Evolutionary conservation across 2,888 invertebrate species (phyloP), one percentile per base, ranked within the genome.

Genomic region (Zelleria hepariella): DNA sequence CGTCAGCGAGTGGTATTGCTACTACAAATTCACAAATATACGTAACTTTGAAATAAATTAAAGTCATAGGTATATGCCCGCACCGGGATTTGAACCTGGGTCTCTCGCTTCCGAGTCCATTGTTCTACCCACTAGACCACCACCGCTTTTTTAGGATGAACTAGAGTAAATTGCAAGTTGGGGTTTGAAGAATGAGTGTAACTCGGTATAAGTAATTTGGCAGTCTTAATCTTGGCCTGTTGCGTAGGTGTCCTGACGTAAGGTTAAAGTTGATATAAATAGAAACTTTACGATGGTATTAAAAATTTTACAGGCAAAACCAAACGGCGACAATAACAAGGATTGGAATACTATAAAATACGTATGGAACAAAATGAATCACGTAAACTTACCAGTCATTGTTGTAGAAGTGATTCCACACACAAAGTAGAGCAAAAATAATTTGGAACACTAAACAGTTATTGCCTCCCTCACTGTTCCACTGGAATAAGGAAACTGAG

Each of bases 401-500:
- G 23, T 60, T 52, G 25, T 24, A 42, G 15, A 32, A 23, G 15
- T n/a, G 54, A 26, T 25, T 54, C 26, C 27, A 18, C 26, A 54
- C 8, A 20, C 2, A 18, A 23, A 15, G 20, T 21, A 26, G 21
- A 24, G 24, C 24, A 18, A 42, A 27, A 15, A 10, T 48, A 24
- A 48, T 42, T 42, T 15, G 10, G 15, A 2, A 42, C 32, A 42
- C 49, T 49, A 24, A 32, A 47, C 59, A 60, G 67, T 67, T 67
- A n/a, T n/a, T n/a, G n/a, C n/a, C 67, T 64, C 62, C 66, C 73
- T 72, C 71, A 65, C 71, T 32, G 55, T 65, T 61, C 68, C 74
- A 70, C 67, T 66, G 70, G 71, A 73, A 69, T 70, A 69, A 69
- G 66, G 69, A 71, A 67, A 80, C 81, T 82, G 81, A 74, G 63